Evolutionary conservation across 2,797 vertebrate species (phyloP), one percentile per base, ranked within the genome.

Genomic region (Xenentodon cancila): DNA sequence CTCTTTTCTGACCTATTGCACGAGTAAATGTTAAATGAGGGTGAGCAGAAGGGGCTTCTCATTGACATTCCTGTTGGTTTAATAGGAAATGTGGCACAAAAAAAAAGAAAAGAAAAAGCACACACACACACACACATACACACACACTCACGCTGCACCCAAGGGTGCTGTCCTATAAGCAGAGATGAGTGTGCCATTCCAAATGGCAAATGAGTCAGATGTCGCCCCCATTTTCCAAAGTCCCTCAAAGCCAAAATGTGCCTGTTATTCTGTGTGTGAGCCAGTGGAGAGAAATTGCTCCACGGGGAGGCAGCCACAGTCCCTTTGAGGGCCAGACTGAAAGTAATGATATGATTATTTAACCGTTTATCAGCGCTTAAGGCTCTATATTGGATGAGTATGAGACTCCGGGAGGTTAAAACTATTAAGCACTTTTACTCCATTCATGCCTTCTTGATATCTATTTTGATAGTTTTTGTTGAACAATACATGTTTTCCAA

Each of bases 1-100:
- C 92, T 93, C 90, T 92, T 93, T 90, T 89, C 85, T 90, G 91
- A 93, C 92, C 91, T 93, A 92, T 93, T n/a, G 73, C 88, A 73
- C 32, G 66, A 83, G 91, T 77, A 91, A 92, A 91, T 93, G 90
- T 91, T 92, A 91, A 84, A 88, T 57, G 86, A 56, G 84, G 62
- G 80, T 76, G 77, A 68, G 81, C 77, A 80, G 84, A 80, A 71
- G 79, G 84, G 80, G 82, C 51, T 77, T 87, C 86, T 90, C 84
- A 86, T 90, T 91, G 87, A 91, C 86, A 92, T 92, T 92, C 87
- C 75, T 84, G 53, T 57, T 84, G 73, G 84, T 87, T 85, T 85
- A 79, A 86, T 84, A 80, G 71, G 66, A 86, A 87, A 89, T 78
- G 79, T 84, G 82, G 64, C 74, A 25, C 43, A 56, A 52, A 48